Evolutionary conservation across 1,140 invertebrate species (phyloP).

Genomic region (Triops cancriformis): DNA sequence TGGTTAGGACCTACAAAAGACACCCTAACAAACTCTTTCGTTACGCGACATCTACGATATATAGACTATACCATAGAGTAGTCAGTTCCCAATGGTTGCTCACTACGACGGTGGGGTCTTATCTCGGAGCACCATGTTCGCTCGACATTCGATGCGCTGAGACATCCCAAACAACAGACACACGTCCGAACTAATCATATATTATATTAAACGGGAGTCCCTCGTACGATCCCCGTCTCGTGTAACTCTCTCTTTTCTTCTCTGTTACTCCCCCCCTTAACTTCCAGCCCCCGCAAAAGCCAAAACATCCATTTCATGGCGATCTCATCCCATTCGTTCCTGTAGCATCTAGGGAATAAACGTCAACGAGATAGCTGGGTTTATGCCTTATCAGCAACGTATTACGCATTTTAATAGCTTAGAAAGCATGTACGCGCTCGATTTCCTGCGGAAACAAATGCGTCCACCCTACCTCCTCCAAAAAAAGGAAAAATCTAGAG

Average conservation of each 20-base stretch:
- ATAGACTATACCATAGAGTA: neutral
- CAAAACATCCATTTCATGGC: constrained; percentile 5
- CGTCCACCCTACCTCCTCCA: too few species aligned
- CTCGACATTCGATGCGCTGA: constrained; percentile 9
- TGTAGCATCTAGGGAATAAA: neutral
- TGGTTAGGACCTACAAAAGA: neutral
- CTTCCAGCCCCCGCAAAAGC: neutral
- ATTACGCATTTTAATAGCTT: neutral
- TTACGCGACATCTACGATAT: neutral
- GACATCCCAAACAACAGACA: neutral
- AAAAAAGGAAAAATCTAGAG: too few species aligned
- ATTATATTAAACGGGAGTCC: neutral
- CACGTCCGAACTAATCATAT: neutral
- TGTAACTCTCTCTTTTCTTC: neutral
- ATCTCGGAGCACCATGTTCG: neutral
- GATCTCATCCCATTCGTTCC: constrained; percentile 7
- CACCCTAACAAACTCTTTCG: neutral
- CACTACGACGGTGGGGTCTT: neutral
- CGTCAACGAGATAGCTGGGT: constrained; percentile 5
- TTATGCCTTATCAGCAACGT: constrained; percentile 1
- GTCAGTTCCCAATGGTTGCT: neutral
- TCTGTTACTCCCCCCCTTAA: neutral
- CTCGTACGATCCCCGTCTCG: neutral
- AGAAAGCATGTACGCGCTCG: neutral
- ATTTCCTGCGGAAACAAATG: neutral